Conservation (phyloP, 2,113 vertebrate species). For the Rhea pennata region DNA sequence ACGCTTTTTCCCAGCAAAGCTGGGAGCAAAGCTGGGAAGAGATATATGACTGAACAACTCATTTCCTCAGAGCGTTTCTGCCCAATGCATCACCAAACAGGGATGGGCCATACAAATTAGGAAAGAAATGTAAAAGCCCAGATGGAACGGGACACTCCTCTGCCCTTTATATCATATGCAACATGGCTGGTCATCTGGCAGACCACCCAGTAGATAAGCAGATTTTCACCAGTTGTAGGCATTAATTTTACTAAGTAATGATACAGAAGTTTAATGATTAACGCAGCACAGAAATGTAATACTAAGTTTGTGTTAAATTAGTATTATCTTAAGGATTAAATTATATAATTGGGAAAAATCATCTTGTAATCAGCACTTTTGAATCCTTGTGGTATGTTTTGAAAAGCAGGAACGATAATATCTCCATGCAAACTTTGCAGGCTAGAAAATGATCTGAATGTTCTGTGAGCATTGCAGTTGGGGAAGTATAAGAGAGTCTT, state of each 20-base stretch:
- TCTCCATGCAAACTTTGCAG: neutral
- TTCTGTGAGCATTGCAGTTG: neutral
- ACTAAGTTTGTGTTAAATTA: neutral
- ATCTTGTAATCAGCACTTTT: neutral
- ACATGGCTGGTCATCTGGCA: neutral
- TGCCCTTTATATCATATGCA: neutral
- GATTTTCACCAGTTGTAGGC: neutral
- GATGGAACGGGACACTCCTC: neutral
- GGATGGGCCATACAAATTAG: neutral
- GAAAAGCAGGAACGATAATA: neutral
- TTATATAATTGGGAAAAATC: neutral
- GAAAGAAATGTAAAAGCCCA: neutral
- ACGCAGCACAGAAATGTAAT: neutral
- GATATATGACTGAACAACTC: neutral
- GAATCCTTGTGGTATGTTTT: neutral
- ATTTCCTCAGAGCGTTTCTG: neutral
- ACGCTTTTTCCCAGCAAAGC: neutral
- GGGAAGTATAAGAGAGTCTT: neutral
- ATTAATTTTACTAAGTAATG: neutral
- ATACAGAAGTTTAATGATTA: neutral
- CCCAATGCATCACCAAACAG: neutral
- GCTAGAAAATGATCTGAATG: neutral
- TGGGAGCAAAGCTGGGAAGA: neutral
- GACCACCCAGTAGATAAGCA: neutral
- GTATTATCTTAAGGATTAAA: conserved; percentile 12